These are phyloP conservation scores for Terrapene triunguis DNA, from an alignment of 2,113 vertebrate genomes.

Conservation along the genomic window DNA sequence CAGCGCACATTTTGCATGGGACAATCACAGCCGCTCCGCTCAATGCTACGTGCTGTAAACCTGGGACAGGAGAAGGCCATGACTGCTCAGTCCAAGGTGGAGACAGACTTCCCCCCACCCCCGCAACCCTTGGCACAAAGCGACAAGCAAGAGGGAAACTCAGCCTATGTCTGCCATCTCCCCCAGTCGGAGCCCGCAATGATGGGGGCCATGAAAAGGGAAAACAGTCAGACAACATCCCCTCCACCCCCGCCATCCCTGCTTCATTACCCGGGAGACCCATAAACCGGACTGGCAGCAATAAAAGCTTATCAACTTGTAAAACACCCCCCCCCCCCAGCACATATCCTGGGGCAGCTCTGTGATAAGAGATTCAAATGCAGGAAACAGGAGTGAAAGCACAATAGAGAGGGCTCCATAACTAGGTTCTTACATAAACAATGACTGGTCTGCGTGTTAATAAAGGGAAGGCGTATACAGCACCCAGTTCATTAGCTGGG, in stretches of 20 bases:
- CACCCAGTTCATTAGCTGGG: fast-evolving
- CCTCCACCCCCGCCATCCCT: fast-evolving
- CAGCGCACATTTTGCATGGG: too few relatives aligned
- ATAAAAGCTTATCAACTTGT: conserved; percentile 55
- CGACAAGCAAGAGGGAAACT: neutral
- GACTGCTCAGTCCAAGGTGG: neutral
- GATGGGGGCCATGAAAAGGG: too few relatives aligned
- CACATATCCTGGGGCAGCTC: neutral
- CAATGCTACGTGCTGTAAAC: neutral
- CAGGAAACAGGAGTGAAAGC: conserved; percentile 30
- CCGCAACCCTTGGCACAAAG: neutral
- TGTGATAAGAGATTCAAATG: conserved; percentile 33
- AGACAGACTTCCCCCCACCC: neutral
- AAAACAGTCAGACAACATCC: fast-evolving
- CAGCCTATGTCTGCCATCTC: neutral
- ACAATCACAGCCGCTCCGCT: too few relatives aligned
- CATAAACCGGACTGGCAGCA: neutral
- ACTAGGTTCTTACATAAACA: conserved; percentile 8
- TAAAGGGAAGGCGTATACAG: fast-evolving
- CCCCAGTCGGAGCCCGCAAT: neutral
- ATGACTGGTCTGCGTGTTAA: fast-evolving
- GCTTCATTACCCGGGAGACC: neutral
- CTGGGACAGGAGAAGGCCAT: neutral
- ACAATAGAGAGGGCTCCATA: neutral
- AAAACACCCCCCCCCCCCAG: neutral